Conservation (phyloP, 2,113 vertebrate genomes). For the Gorsachius goisagi region DNA sequence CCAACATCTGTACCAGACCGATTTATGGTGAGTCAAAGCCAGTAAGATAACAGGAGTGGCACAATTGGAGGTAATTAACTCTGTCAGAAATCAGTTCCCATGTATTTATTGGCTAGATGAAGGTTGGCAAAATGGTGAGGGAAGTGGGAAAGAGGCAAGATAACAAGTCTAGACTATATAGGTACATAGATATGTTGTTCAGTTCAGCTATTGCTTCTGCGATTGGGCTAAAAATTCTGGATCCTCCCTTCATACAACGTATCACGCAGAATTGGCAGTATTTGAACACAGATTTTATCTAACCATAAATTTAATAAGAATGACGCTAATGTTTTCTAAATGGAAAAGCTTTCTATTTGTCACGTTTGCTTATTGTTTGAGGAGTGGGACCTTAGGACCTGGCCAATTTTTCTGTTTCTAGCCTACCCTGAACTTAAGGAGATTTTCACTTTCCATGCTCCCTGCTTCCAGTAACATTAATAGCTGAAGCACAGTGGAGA, state of each 20-base stretch:
- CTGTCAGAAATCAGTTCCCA: background rate
- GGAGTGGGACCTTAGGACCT: background rate
- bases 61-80: background rate
- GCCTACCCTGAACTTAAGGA: background rate
- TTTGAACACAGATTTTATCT: constrained; percentile 25
- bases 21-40: constrained; percentile 6
- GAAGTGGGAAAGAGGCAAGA: background rate
- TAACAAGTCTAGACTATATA: constrained; percentile 41
- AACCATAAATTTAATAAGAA: constrained; percentile 17
- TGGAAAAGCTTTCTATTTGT: constrained; percentile 25
- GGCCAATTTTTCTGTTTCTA: background rate
- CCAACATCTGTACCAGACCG: background rate
- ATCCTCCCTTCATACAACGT: background rate
- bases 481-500: background rate
- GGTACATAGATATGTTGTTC: background rate
- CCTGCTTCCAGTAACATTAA: background rate
- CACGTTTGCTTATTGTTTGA: constrained; percentile 9
- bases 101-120: background rate
- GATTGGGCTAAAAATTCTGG: background rate
- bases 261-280: background rate
- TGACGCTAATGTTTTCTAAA: constrained; percentile 24
- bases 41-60: background rate
- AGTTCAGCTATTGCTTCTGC: background rate
- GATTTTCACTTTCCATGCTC: background rate
- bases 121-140: background rate